Base-by-base conservation (phyloP, 2,797 vertebrate species). In the Sarcophilus harrisii region DNA sequence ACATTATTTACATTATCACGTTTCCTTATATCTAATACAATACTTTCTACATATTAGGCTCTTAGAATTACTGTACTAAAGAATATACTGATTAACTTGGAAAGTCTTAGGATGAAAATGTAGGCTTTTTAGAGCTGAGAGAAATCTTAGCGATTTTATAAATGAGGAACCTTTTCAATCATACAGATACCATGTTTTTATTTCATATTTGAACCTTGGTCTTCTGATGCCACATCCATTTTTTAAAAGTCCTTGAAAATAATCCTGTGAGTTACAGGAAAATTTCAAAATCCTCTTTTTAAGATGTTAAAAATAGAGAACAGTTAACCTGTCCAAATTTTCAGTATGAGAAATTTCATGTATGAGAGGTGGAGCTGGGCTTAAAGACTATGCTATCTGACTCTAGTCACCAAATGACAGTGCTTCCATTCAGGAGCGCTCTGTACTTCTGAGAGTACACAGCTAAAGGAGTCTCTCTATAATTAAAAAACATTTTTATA, bases 271-370 rank as follows among this genome's bases (percentile, higher is more conserved):
- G 3, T 92, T 93, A 52, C 6, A 18, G 27, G 59, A 92, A 95
- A 29, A 94, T 3, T n/a, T 95, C 57, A 94, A 90, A 95, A 81
- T 81, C 9, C 29, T 1, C 90, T 49, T 52, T 96, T 96, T 93
- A 87, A 93, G 14, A 94, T 45, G 5, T 4, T 92, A 38, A 57
- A 94, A 87, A 57, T 91, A 54, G 58, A 96, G 12, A 0, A 13
- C 38, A 4, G 81, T 93, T 91, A 92, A 93, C 1, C n/a, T 92
- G 28, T 55, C 18, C 28, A 32, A 12, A 45, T 4, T 81, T 52
- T 55, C 57, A 57, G 94, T 8, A 8, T n/a, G n/a, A n/a, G n/a
- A n/a, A n/a, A n/a, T n/a, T n/a, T n/a, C n/a, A n/a, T 60, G 49
- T 96, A 87, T 9, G 94, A 21, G 52, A 81, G 58, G 57, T 52